Evolutionary conservation across 2,888 invertebrate species (phyloP).

Genomic region (Bedellia somnulentella): DNA sequence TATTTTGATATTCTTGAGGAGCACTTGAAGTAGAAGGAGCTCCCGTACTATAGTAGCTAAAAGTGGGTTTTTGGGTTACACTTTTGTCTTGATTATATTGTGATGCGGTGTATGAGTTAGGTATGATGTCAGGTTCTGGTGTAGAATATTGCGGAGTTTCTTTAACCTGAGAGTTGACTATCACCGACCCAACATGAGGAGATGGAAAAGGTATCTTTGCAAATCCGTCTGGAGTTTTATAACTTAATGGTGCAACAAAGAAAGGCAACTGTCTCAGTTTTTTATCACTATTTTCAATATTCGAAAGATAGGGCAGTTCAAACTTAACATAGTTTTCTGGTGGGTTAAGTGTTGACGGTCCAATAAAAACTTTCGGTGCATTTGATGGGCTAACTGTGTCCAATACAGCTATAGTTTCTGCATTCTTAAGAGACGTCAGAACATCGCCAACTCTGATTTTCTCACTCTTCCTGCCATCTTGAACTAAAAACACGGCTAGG

Average conservation of each 20-base stretch:
- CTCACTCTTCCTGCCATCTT: slow-evolving; percentile 38
- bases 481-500: slow-evolving; percentile 76
- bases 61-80: slow-evolving; percentile 37
- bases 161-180: slow-evolving; percentile 63
- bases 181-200: slow-evolving; percentile 85
- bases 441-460: slow-evolving; percentile 70
- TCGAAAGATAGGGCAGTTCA: slow-evolving; percentile 80
- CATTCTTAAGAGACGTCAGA: slow-evolving; percentile 66
- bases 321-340: slow-evolving; percentile 77
- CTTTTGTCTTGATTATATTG: slow-evolving; percentile 24
- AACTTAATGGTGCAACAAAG: slow-evolving; percentile 84
- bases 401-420: slow-evolving; percentile 75
- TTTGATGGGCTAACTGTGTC: slow-evolving; percentile 69
- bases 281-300: slow-evolving; percentile 69
- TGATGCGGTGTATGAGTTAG: slow-evolving; percentile 21
- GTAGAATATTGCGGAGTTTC: slow-evolving; percentile 21
- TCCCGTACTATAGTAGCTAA: slow-evolving; percentile 42
- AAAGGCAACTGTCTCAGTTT: slow-evolving; percentile 77
- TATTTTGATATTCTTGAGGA: slow-evolving; percentile 21
- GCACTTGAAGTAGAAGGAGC: slow-evolving; percentile 25
- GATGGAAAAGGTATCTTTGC: slow-evolving; percentile 84
- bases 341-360: slow-evolving; percentile 72
- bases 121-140: slow-evolving; percentile 17
- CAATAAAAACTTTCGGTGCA: slow-evolving; percentile 79
- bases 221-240: slow-evolving; percentile 80